Evolutionary conservation across 2,888 invertebrate species (phyloP).

Genomic region (Molanna angustata): DNA sequence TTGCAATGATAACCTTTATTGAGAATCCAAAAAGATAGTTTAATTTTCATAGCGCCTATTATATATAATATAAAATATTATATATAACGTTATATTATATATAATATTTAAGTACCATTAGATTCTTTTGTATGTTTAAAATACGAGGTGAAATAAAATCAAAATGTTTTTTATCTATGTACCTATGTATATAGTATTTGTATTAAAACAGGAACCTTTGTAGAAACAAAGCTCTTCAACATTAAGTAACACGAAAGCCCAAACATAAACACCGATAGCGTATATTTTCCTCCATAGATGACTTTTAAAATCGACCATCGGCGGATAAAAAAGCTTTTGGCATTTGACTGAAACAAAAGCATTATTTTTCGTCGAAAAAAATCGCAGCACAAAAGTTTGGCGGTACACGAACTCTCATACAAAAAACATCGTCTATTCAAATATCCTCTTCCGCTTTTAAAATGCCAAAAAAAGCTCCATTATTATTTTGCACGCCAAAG

Average conservation of each 20-base stretch:
- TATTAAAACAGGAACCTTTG: too few species aligned
- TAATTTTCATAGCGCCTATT: too few species aligned
- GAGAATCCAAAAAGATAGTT: too few species aligned
- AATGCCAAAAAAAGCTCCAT: slow-evolving; percentile 33
- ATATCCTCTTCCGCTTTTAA: slow-evolving; percentile 32
- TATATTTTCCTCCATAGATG: slow-evolving; percentile 6
- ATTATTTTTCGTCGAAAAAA: slow-evolving; percentile 24
- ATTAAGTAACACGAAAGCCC: slow-evolving; percentile 9
- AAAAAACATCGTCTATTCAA: slow-evolving; percentile 31
- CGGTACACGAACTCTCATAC: slow-evolving; percentile 30
- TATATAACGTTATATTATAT: too few species aligned
- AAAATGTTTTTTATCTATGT: too few species aligned
- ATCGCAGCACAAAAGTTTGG: slow-evolving; percentile 29
- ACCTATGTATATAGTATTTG: too few species aligned
- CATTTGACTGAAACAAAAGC: slow-evolving; percentile 33
- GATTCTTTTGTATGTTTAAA: too few species aligned
- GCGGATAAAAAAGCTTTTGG: slow-evolving; percentile 31
- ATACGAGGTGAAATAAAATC: too few species aligned
- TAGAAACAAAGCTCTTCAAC: neutral
- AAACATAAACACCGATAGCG: too few species aligned
- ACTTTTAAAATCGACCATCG: slow-evolving; percentile 25
- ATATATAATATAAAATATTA: too few species aligned
- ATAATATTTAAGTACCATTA: too few species aligned
- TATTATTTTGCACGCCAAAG: slow-evolving; percentile 25
- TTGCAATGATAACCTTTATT: too few species aligned